Evolutionary conservation across 1,140 invertebrate species (phyloP), one percentile per base, ranked within the genome.

Genomic region (Nasonia longicornis): DNA sequence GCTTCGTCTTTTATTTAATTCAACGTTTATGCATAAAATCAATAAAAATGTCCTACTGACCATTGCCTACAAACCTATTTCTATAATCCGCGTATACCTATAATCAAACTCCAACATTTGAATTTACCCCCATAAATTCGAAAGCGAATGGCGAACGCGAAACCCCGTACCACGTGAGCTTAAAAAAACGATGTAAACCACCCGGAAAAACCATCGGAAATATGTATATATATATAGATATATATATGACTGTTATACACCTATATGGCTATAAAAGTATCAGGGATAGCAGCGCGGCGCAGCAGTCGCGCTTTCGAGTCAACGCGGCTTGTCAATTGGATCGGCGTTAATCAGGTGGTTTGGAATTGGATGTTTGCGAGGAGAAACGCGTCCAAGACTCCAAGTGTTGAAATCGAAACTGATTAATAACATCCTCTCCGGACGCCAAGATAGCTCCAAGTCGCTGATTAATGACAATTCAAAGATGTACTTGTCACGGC

Each of bases 401-500:
- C n/a, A 42, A 64, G 7, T 52, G 29, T 63, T 22, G 2, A 64
- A 72, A 81, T 22, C 26, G 66, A 58, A 35, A 70, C 16, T 38
- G 69, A 0, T 70, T 70, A 38, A 8, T 42, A 70, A 35, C 22
- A 45, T 73, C 26, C 20, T 73, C 14, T 12, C 22, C 20, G 26
- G n/a, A 38, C 7, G 0, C 8, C 10, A 29, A 42, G 26, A 2
- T 63, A 12, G 2, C 48, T 35, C 31, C 63, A 10, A 11, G 52
- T 10, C n/a, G 58, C 8, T 74, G 20, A 79, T 82, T 77, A 69
- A 75, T 78, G 71, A 79, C 26, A 64, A 73, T 66, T 29, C 22
- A 69, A 82, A 85, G 82, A 87, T 89, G 87, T 77, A 71, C 82
- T 78, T 84, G 6, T 80, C 85, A 76, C 87, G 82, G 84, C 73